Conservation (phyloP, 2,113 vertebrate species). For the Lepidothrix coronata region DNA sequence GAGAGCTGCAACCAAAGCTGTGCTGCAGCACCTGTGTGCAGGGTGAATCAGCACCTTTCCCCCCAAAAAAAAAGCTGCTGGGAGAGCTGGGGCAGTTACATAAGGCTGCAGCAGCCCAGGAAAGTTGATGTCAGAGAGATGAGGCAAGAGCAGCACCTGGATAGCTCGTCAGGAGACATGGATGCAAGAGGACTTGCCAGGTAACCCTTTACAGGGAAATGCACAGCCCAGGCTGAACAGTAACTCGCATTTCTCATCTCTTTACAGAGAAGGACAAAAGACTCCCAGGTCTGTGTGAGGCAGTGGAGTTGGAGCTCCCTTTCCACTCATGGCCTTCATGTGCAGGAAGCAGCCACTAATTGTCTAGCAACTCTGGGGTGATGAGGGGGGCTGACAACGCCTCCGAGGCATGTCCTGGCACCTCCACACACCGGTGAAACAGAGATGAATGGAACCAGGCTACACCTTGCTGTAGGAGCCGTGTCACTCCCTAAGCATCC, state of each 20-base stretch:
- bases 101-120: slow-evolving; percentile 32
- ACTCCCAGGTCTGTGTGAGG: not conserved
- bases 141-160: not conserved
- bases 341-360: not conserved
- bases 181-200: not conserved
- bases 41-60: slow-evolving; percentile 48
- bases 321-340: rapidly evolving
- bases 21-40: not conserved
- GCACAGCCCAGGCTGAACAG: not conserved
- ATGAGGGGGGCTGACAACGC: not conserved
- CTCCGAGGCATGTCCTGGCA: slow-evolving; percentile 17
- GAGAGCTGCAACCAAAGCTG: not conserved
- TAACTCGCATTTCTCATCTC: not conserved
- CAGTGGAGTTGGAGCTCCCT: not conserved
- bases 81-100: slow-evolving; percentile 28
- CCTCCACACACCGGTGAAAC: not conserved
- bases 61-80: not conserved
- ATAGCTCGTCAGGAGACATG: not conserved
- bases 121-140: not conserved
- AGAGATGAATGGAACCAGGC: not conserved
- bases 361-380: not conserved
- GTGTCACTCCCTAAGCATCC: slow-evolving; percentile 46
- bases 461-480: not conserved
- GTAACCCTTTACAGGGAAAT: not conserved
- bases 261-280: not conserved